Conservation (phyloP, 2,113 vertebrate species). For the Cavia aperea region DNA sequence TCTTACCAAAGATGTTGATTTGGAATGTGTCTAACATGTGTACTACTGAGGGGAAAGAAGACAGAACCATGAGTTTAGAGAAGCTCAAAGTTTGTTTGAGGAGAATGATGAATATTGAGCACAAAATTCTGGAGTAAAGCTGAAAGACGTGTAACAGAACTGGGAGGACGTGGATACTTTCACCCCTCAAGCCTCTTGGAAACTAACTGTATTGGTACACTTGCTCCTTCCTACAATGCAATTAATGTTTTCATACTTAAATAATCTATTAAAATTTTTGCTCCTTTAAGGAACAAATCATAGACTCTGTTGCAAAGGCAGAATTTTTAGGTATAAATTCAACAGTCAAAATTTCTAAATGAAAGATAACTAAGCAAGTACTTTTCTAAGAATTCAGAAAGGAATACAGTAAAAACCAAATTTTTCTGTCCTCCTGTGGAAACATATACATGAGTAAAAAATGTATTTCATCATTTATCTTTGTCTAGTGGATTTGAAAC, state of each 20-base stretch:
- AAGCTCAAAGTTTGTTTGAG: not conserved
- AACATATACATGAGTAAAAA: not conserved
- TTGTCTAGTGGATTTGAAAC: not conserved
- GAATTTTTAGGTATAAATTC: not conserved
- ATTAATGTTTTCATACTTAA: not conserved
- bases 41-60: not conserved
- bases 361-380: not conserved
- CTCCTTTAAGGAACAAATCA: not conserved
- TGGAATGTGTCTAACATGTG: not conserved
- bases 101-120: not conserved
- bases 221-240: not conserved
- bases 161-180: not conserved
- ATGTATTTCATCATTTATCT: not conserved
- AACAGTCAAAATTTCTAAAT: not conserved
- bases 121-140: not conserved
- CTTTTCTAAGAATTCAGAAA: not conserved
- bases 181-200: not conserved
- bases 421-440: not conserved
- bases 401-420: not conserved
- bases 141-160: not conserved
- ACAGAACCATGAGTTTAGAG: not conserved
- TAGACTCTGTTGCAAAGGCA: not conserved
- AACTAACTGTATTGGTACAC: not conserved
- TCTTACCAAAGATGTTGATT: not conserved
- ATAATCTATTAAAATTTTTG: conserved; percentile 27